These are phyloP conservation scores for Virgularia gustaviana DNA, from an alignment of 92 coral and sea anemone species.

Conservation along the genomic window DNA sequence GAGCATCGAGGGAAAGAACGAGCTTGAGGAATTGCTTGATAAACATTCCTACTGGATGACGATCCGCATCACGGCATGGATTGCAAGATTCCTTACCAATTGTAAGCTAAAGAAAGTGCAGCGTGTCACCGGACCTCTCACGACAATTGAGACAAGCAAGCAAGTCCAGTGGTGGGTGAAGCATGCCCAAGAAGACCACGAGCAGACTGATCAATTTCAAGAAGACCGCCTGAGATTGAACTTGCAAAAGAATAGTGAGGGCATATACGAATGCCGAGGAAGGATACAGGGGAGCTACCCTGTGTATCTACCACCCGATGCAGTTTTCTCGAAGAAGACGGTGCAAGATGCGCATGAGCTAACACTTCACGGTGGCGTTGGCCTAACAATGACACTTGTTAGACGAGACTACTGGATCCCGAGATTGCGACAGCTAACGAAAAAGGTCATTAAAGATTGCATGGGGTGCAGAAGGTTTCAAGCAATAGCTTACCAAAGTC, in stretches of 20 bases:
- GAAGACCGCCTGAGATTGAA: conserved; percentile 29
- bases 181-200: conserved; percentile 33
- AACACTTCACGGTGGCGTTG: conserved; percentile 51
- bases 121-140: conserved; percentile 47
- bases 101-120: conserved; percentile 23
- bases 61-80: conserved; percentile 50
- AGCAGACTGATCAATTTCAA: conserved; percentile 34
- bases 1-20: conserved; percentile 37
- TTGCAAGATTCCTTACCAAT: conserved; percentile 25
- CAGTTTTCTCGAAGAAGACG: conserved; percentile 18
- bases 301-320: conserved; percentile 35
- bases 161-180: conserved; percentile 43
- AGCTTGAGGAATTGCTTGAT: conserved; percentile 11
- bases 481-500: too few species aligned
- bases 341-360: conserved; percentile 30
- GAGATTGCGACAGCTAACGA: conserved; percentile 32
- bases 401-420: conserved; percentile 51
- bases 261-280: conserved; percentile 41
- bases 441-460: conserved; percentile 25
- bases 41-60: conserved; percentile 45
- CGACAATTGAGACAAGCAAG: conserved; percentile 46
- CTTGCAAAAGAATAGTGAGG: conserved; percentile 43
- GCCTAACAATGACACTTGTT: conserved; percentile 36
- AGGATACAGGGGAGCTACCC: conserved; percentile 50
- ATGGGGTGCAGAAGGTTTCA: too few species aligned